Conservation (phyloP, 1,140 invertebrate species). For the Coelopa frigida region DNA sequence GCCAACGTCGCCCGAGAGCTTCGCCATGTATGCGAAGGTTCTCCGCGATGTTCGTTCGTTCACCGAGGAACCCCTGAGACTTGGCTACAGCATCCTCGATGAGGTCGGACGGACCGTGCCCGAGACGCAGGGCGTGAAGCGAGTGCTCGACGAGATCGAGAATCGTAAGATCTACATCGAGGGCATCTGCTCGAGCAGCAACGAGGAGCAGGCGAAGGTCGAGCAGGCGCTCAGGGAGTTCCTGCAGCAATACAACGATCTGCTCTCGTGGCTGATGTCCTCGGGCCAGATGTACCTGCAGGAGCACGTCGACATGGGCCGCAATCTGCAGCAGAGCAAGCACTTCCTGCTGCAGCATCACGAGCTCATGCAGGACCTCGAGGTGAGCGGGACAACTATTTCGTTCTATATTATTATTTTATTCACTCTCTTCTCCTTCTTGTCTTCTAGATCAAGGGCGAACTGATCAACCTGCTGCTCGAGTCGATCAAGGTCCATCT, state of each 20-base stretch:
- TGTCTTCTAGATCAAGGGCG: conserved; percentile 54
- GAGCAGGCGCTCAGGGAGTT: conserved; percentile 62
- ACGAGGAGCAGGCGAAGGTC: conserved; percentile 64
- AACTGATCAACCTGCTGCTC: conserved; percentile 57
- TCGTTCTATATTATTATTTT: neutral
- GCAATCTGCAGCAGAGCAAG: conserved; percentile 58
- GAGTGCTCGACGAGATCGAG: conserved; percentile 65
- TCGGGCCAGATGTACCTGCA: conserved; percentile 67
- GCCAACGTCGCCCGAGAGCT: conserved; percentile 56
- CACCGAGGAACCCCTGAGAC: conserved; percentile 51
- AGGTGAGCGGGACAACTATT: conserved; percentile 48
- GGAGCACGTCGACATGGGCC: conserved; percentile 69
- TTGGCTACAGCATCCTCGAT: conserved; percentile 68
- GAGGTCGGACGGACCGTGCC: conserved; percentile 56
- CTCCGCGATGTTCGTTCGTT: conserved; percentile 54
- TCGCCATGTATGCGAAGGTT: conserved; percentile 59
- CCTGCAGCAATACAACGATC: conserved; percentile 60
- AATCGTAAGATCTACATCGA: conserved; percentile 61
- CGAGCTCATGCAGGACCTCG: conserved; percentile 65
- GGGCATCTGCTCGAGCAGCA: conserved; percentile 60
- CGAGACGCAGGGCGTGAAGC: conserved; percentile 61
- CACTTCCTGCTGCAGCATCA: conserved; percentile 71
- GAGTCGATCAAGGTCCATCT: conserved; percentile 58
- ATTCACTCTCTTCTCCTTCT: conserved; percentile 16
- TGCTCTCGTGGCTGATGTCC: conserved; percentile 61